Percentiles rank a stretch among this genome's conserved stretches.
phyloP scores from a whole-genome alignment of 2,888 invertebrate genomes.

The Cosmopolites sordidus region DNA sequence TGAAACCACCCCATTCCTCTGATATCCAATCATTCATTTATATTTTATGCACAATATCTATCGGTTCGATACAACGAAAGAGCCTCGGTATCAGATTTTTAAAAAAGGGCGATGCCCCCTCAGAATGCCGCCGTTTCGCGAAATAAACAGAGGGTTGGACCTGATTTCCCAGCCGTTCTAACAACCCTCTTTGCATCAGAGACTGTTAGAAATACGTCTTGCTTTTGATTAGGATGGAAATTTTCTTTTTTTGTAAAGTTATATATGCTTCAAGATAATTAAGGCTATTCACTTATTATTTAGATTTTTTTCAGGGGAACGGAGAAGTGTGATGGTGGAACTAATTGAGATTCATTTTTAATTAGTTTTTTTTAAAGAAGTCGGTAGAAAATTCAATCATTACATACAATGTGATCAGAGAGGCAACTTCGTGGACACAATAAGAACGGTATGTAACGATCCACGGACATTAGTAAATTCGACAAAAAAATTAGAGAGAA shows the following conservation, averaged over 20 bases:
- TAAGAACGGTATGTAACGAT: conserved; percentile 10
- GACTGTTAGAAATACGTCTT: too few species aligned
- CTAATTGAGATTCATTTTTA: not conserved
- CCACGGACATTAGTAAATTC: not conserved
- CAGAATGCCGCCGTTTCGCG: conserved; percentile 13
- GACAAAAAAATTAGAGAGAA: too few species aligned
- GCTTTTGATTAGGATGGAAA: too few species aligned
- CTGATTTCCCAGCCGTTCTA: conserved; percentile 3
- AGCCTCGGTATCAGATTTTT: conserved; percentile 4
- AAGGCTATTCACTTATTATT: too few species aligned
- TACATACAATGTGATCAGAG: conserved; percentile 1
- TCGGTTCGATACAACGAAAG: not conserved
- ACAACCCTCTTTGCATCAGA: too few species aligned
- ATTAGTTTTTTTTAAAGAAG: not conserved
- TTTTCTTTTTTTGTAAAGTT: too few species aligned
- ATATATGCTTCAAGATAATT: too few species aligned
- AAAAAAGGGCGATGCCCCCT: conserved; percentile 10
- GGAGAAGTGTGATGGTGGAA: not conserved
- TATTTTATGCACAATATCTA: not conserved
- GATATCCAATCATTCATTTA: not conserved
- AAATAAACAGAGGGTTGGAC: conserved; percentile 12
- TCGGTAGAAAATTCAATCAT: not conserved
- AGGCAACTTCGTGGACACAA: conserved; percentile 7
- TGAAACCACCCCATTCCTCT: too few species aligned
- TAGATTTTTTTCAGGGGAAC: not conserved